A percentile compares a stretch with the other conserved stretches of the same genome.
Conservation (phyloP, 1,140 invertebrate species). For the Drosophila ohnishii region DNA sequence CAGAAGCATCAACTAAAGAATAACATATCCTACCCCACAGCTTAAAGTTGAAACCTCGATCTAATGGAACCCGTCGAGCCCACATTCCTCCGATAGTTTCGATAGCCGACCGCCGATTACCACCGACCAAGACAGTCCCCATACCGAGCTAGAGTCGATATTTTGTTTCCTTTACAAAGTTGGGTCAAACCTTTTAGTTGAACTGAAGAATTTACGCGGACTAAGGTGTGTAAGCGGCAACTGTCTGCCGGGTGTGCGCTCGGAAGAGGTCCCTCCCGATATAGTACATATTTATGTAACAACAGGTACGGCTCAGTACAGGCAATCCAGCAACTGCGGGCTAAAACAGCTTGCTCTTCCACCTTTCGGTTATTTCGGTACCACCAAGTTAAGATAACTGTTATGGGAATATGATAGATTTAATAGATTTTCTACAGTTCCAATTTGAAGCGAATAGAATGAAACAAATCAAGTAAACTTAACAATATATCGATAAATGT, state of each 20-base stretch:
- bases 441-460: constrained; percentile 36
- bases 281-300: constrained; percentile 10
- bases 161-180: constrained; percentile 16
- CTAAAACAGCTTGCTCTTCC: constrained; percentile 63
- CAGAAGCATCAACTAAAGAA: constrained; percentile 31
- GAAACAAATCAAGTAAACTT: constrained; percentile 25
- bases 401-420: constrained; percentile 55
- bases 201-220: constrained; percentile 3
- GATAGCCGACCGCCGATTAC: constrained; percentile 3
- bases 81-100: constrained; percentile 27
- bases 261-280: constrained; percentile 15
- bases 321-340: constrained; percentile 47
- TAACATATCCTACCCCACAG: constrained; percentile 66
- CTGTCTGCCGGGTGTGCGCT: constrained; percentile 15
- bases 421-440: constrained; percentile 68
- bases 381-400: constrained; percentile 61
- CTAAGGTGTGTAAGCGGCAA: constrained; percentile 1
- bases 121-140: background rate
- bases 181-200: constrained; percentile 32
- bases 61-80: constrained; percentile 11
- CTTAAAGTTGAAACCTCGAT: constrained; percentile 39
- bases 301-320: constrained; percentile 28
- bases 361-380: constrained; percentile 72
- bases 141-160: background rate
- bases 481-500: constrained; percentile 35